These are phyloP conservation scores for Lampris megalopsis DNA, from an alignment of 2,113 vertebrate genomes.

Conservation along the genomic window DNA sequence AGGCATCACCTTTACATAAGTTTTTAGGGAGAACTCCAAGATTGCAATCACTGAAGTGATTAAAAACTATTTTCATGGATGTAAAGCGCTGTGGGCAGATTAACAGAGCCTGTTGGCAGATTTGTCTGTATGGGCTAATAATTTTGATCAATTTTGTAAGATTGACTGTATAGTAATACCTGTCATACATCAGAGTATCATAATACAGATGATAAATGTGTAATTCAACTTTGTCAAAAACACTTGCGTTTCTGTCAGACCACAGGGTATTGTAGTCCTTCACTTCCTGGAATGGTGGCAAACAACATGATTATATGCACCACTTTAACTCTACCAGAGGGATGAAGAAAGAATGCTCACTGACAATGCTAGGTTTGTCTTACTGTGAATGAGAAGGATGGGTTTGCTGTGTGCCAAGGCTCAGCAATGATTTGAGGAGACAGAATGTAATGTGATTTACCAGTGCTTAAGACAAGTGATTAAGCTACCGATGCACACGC, in stretches of 20 bases:
- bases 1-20: too few species aligned
- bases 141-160: too few species aligned
- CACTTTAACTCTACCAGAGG: conserved; percentile 5
- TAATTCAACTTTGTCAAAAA: too few species aligned
- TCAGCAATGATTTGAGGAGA: conserved; percentile 65
- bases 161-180: too few species aligned
- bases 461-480: conserved; percentile 53
- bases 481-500: conserved; percentile 41
- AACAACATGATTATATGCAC: neutral
- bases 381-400: conserved; percentile 43
- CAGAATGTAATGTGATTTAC: conserved; percentile 66
- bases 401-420: conserved; percentile 46
- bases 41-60: too few species aligned
- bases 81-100: too few species aligned
- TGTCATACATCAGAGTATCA: too few species aligned
- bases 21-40: too few species aligned
- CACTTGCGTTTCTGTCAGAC: neutral
- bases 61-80: too few species aligned
- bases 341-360: conserved; percentile 26
- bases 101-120: too few species aligned
- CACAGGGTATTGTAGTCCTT: neutral
- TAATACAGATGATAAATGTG: too few species aligned
- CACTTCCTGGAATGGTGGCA: conserved; percentile 2
- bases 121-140: too few species aligned
- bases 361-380: conserved; percentile 32